Conservation (phyloP, 2,113 vertebrate genomes). For the Triplophysa dalaica region DNA sequence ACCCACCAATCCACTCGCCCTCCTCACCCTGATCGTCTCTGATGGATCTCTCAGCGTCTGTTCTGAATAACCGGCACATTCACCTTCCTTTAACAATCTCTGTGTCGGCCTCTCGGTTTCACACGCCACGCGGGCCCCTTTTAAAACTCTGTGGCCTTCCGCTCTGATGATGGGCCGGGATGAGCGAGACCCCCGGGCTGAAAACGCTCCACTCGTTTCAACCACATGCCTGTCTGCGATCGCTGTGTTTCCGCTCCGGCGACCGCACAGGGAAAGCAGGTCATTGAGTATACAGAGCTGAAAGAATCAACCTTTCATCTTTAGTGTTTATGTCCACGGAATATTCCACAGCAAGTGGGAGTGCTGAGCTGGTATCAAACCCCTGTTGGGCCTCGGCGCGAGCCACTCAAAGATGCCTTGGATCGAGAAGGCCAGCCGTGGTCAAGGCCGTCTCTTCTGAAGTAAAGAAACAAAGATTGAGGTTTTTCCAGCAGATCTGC, state of each 20-base stretch:
- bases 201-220: constrained; percentile 1
- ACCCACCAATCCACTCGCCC: background rate
- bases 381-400: constrained; percentile 16
- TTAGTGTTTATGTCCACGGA: constrained; percentile 49
- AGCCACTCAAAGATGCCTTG: constrained; percentile 44
- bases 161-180: constrained; percentile 40
- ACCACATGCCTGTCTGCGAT: constrained; percentile 47
- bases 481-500: background rate
- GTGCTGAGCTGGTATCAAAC: constrained; percentile 1
- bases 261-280: constrained; percentile 55
- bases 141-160: constrained; percentile 22
- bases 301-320: constrained; percentile 62
- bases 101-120: background rate
- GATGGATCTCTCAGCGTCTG: background rate
- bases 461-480: background rate
- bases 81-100: background rate
- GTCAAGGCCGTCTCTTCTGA: background rate
- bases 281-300: constrained; percentile 61
- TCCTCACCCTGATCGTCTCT: background rate
- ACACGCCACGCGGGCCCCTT: background rate
- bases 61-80: background rate
- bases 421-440: constrained; percentile 11
- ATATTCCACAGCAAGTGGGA: constrained; percentile 41
- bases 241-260: constrained; percentile 60
- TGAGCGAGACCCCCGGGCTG: constrained; percentile 13